Base-by-base conservation (phyloP, 1,140 invertebrate genomes). In the Chionoecetes opilio region DNA sequence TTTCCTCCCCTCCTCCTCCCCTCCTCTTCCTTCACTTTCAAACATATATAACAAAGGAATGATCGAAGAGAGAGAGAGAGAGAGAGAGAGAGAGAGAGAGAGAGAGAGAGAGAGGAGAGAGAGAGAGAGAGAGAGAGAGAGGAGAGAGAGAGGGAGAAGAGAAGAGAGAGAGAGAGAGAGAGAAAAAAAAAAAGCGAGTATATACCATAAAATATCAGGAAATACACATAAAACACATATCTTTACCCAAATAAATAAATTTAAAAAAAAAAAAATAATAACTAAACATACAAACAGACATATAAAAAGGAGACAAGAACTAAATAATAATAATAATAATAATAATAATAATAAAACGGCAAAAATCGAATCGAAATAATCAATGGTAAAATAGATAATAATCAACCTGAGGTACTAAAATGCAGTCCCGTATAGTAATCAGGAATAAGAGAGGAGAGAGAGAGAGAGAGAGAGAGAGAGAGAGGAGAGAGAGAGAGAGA, bases 1-100 rank as follows among this genome's bases (percentile, higher is more conserved):
- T 26, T 75, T 26, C 63, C n/a, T 26, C 63, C n/a, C 63, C 63
- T 75, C 63, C 26, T 75, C 26, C 63, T 75, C 26, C 63, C 6
- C 63, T 21, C n/a, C 63, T 21, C 21, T 26, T 21, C 21, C 63
- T 5, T 26, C n/a, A 5, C 11, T 75, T 75, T n/a, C 63, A 75
- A 75, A 75, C 63, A 75, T 26, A 75, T 75, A n/a, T 26, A 21
- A 75, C 63, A 75, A 75, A 75, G 63, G 63, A 17, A 75, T 75
- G 63, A 75, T 26, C 63, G 63, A 75, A 26, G 63, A 75, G 63
- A 75, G 63, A 75, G 63, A 75, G 63, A 75, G 63, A 75, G 63
- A 75, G 63, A 75, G 63, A 75, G 63, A 75, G 63, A 75, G 63
- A 75, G 63, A 75, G 63, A 75, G 63, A 75, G 63, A 75, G 63